phyloP scores from a whole-genome alignment of 1,140 invertebrate genomes.

The Dinoponera quadriceps region DNA sequence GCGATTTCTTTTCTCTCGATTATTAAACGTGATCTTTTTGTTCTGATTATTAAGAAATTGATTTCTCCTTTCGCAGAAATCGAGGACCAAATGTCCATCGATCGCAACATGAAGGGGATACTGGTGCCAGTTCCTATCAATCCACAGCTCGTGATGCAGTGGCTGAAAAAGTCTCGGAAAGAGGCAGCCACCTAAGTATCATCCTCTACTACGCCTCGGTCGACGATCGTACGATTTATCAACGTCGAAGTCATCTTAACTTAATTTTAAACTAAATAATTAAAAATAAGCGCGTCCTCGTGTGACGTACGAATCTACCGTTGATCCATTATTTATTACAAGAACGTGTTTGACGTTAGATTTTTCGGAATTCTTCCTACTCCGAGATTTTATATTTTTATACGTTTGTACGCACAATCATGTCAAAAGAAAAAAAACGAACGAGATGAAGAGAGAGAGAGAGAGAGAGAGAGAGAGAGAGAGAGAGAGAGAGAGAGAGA shows the following conservation, averaged over 20 bases:
- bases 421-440: no score
- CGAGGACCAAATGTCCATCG: background rate
- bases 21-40: no score
- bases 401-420: background rate
- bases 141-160: conserved; percentile 36
- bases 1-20: no score
- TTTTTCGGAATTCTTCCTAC: background rate
- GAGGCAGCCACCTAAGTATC: no score
- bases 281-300: background rate
- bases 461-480: no score
- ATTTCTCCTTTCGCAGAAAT: conserved; percentile 35
- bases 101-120: conserved; percentile 27
- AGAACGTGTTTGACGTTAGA: background rate
- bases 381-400: background rate
- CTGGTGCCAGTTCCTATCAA: conserved; percentile 41
- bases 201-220: background rate
- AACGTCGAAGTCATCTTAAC: background rate
- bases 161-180: conserved; percentile 1
- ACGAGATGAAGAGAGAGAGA: no score
- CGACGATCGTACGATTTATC: background rate
- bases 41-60: background rate
- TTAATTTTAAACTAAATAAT: conserved; percentile 13
- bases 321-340: conserved; percentile 29
- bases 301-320: background rate
- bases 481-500: no score